Percentiles rank a stretch among this genome's conserved stretches.
Evolutionary conservation across 2,888 invertebrate genomes (phyloP).

Genomic region (Tenthredo livida): DNA sequence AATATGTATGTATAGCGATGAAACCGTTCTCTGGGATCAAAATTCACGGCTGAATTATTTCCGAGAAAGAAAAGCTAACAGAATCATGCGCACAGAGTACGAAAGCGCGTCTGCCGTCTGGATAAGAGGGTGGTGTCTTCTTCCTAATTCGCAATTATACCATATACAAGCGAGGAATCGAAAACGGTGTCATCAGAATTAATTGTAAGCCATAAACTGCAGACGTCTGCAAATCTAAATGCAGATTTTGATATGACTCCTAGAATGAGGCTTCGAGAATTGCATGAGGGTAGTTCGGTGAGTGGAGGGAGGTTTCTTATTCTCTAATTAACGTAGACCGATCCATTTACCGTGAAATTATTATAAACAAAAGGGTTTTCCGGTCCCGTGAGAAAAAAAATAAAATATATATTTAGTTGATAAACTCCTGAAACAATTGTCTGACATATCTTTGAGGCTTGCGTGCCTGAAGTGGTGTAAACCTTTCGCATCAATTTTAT

Average conservation of each 20-base stretch:
- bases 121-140: neutral
- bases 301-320: neutral
- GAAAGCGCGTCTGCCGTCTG: neutral
- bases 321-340: neutral
- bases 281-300: neutral
- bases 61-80: neutral
- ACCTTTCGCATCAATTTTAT: conserved; percentile 19
- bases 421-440: neutral
- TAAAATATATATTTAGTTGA: neutral
- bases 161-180: neutral
- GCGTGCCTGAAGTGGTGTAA: neutral
- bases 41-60: neutral
- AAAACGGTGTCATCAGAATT: neutral
- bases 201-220: neutral
- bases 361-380: neutral
- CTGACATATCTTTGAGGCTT: neutral
- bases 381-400: neutral
- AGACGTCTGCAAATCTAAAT: conserved; percentile 20
- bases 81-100: neutral
- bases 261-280: neutral
- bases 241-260: neutral
- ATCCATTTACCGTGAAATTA: neutral
- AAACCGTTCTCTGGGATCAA: neutral
- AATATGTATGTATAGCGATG: neutral
- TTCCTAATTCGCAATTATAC: neutral